Percentiles rank a stretch among this genome's conserved stretches.
Evolutionary conservation across 2,113 vertebrate genomes (phyloP).

Genomic region (Sander lucioperca): DNA sequence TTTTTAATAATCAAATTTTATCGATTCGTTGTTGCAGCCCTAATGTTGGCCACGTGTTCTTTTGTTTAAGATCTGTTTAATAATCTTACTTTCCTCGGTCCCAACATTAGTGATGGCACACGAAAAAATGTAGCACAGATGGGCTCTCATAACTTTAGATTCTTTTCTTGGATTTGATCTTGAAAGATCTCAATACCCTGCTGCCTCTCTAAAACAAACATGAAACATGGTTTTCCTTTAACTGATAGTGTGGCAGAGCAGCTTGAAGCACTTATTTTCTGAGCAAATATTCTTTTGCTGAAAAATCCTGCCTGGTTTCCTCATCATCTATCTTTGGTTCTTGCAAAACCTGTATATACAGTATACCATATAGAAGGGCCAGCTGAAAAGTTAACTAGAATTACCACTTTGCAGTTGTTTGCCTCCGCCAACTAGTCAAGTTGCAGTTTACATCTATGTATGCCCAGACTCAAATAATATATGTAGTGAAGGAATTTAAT

Average conservation of each 20-base stretch:
- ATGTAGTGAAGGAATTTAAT: no score
- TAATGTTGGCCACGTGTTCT: no score
- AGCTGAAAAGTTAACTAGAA: no score
- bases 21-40: no score
- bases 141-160: constrained; percentile 27
- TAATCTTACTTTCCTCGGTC: no score
- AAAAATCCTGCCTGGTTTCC: background rate
- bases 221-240: background rate
- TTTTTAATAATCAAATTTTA: no score
- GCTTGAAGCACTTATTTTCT: background rate
- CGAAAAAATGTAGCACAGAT: constrained; percentile 27
- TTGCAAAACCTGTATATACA: background rate
- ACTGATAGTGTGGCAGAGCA: background rate
- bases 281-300: background rate
- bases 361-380: background rate
- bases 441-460: no score
- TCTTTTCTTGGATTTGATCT: constrained; percentile 26
- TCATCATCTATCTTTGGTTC: background rate
- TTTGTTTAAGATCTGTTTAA: no score
- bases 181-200: constrained; percentile 25
- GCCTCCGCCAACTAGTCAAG: no score
- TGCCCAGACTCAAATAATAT: no score
- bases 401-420: no score
- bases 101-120: background rate
- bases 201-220: constrained; percentile 35